A percentile compares a stretch with the other conserved stretches of the same genome.
phyloP scores from a whole-genome alignment of 1,140 invertebrate species.

The Carcinoscorpius rotundicauda region DNA sequence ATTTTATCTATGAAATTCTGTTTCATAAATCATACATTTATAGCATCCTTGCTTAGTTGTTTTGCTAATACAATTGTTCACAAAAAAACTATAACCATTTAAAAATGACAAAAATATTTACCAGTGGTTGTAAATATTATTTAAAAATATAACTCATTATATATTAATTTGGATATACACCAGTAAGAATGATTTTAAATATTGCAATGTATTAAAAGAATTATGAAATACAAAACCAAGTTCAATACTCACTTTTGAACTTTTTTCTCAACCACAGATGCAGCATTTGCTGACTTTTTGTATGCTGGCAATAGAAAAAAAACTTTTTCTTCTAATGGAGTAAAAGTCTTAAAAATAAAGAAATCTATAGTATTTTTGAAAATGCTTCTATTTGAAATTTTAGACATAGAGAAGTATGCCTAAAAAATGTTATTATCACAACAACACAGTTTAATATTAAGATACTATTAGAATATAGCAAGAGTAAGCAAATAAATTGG shows the following conservation, averaged over 20 bases:
- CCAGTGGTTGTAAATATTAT: neutral
- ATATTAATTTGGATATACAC: slow-evolving; percentile 1
- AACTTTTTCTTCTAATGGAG: neutral
- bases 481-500: too few relatives aligned
- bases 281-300: slow-evolving; percentile 46
- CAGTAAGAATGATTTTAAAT: too few relatives aligned
- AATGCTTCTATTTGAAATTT: neutral
- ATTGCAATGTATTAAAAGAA: too few relatives aligned
- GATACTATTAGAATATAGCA: too few relatives aligned
- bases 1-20: too few relatives aligned
- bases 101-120: too few relatives aligned
- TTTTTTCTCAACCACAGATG: slow-evolving; percentile 44
- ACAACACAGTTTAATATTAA: too few relatives aligned
- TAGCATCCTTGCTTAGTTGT: too few relatives aligned
- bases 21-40: too few relatives aligned
- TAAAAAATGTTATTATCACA: neutral
- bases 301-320: slow-evolving; percentile 33
- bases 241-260: slow-evolving; percentile 42
- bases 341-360: slow-evolving; percentile 1
- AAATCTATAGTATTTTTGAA: neutral
- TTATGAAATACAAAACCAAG: too few relatives aligned
- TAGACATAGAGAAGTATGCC: neutral
- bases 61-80: too few relatives aligned
- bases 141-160: slow-evolving; percentile 9
- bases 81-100: too few relatives aligned